A percentile compares a stretch with the other conserved stretches of the same genome.
Evolutionary conservation across 2,888 invertebrate species (phyloP).

Genomic region (Sarcophaga variegata): DNA sequence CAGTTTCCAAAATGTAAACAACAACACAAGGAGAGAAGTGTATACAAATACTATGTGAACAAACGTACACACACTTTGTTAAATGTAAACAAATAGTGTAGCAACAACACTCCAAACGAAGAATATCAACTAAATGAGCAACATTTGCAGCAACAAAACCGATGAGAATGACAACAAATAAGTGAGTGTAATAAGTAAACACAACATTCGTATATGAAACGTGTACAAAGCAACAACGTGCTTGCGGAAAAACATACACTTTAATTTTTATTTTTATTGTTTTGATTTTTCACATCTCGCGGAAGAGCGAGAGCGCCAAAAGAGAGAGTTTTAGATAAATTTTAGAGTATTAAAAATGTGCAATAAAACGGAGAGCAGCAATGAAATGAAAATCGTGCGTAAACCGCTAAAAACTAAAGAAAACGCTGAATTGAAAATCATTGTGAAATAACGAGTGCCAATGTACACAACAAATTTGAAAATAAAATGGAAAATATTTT

Average conservation of each 20-base stretch:
- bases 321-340: constrained; percentile 34
- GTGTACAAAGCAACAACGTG: constrained; percentile 62
- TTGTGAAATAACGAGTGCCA: constrained; percentile 63
- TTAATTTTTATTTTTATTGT: not conserved
- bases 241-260: constrained; percentile 50
- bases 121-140: constrained; percentile 28
- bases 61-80: constrained; percentile 37
- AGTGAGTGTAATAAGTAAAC: not conserved
- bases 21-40: constrained; percentile 21
- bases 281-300: too few species aligned
- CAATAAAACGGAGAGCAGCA: not conserved
- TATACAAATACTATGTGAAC: not conserved
- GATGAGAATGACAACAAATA: constrained; percentile 34
- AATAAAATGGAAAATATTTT: constrained; percentile 5
- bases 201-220: constrained; percentile 52
- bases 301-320: constrained; percentile 3
- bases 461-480: constrained; percentile 55
- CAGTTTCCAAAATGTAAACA: constrained; percentile 48
- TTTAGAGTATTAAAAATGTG: not conserved
- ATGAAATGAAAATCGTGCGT: constrained; percentile 61
- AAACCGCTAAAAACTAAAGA: constrained; percentile 56
- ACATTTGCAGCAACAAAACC: constrained; percentile 38
- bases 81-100: not conserved
- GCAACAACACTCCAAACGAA: not conserved
- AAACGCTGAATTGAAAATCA: constrained; percentile 45